Evolutionary conservation across 1,140 invertebrate species (phyloP).

Genomic region (Halyomorpha halys): DNA sequence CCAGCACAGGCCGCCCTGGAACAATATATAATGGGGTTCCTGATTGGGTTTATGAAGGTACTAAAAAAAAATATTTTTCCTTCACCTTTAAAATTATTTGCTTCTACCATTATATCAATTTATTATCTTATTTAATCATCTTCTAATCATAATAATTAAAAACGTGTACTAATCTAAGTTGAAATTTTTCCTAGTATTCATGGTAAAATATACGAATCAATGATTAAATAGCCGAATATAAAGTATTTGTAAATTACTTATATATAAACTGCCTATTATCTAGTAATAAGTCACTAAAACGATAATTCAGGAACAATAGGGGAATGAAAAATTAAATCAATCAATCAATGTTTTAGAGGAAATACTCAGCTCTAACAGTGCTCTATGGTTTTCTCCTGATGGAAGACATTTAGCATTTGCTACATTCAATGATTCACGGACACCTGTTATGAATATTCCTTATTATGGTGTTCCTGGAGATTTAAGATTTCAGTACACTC

Average conservation of each 20-base stretch:
- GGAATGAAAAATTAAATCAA: too few relatives aligned
- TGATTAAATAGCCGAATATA: too few relatives aligned
- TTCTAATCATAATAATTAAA: too few relatives aligned
- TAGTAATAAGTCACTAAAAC: too few relatives aligned
- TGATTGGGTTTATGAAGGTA: slow-evolving; percentile 75
- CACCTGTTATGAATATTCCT: slow-evolving; percentile 49
- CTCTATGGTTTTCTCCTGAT: slow-evolving; percentile 79
- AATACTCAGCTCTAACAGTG: slow-evolving; percentile 71
- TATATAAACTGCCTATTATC: too few relatives aligned
- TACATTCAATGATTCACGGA: slow-evolving; percentile 66
- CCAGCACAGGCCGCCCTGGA: slow-evolving; percentile 41
- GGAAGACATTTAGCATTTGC: slow-evolving; percentile 71
- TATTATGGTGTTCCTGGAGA: slow-evolving; percentile 56
- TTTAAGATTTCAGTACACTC: slow-evolving; percentile 54
- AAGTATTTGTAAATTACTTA: too few relatives aligned
- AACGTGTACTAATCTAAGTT: too few relatives aligned
- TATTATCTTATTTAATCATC: too few relatives aligned
- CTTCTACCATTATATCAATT: too few relatives aligned
- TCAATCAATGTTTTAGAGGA: slow-evolving; percentile 60
- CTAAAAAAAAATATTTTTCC: slow-evolving; percentile 32
- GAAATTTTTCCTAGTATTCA: too few relatives aligned
- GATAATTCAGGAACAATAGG: too few relatives aligned
- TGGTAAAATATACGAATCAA: too few relatives aligned
- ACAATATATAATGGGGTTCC: slow-evolving; percentile 62
- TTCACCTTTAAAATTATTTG: slow-evolving; percentile 35